A percentile compares a stretch with the other conserved stretches of the same genome.
Evolutionary conservation across 2,113 vertebrate genomes (phyloP).

Genomic region (Caranx melampygus): DNA sequence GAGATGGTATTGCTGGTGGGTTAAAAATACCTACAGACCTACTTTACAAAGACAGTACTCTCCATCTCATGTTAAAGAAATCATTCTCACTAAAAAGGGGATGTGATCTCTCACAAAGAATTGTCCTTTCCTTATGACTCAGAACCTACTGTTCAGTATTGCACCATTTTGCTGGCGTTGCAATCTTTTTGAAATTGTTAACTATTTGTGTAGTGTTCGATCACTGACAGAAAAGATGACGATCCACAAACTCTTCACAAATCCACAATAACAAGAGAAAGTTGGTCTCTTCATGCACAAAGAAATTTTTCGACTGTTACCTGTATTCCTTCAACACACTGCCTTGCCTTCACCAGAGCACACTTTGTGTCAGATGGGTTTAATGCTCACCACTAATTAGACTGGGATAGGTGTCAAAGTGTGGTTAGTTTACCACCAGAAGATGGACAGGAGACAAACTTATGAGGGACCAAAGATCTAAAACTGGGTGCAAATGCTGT

Average conservation of each 20-base stretch:
- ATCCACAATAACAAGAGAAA: neutral
- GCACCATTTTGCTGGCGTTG: constrained; percentile 4
- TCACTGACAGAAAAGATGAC: neutral
- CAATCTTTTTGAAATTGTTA: neutral
- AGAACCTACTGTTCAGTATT: neutral
- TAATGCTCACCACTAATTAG: constrained; percentile 3
- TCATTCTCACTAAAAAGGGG: constrained; percentile 6
- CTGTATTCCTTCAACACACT: neutral
- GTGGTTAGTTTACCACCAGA: neutral
- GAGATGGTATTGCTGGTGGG: neutral
- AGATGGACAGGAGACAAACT: neutral
- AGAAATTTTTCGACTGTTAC: neutral
- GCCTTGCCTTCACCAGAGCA: neutral
- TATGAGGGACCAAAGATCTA: neutral
- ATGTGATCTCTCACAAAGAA: constrained; percentile 20
- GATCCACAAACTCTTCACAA: neutral
- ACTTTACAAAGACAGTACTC: neutral
- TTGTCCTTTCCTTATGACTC: constrained; percentile 20
- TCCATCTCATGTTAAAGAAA: neutral
- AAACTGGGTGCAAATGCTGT: neutral
- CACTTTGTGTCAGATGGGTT: neutral
- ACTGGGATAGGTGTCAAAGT: neutral
- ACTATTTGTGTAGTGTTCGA: neutral
- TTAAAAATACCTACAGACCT: neutral
- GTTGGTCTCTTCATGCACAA: too few relatives aligned